These are phyloP conservation scores for Tetropium fuscum DNA, from an alignment of 2,888 invertebrate species.

Conservation along the genomic window DNA sequence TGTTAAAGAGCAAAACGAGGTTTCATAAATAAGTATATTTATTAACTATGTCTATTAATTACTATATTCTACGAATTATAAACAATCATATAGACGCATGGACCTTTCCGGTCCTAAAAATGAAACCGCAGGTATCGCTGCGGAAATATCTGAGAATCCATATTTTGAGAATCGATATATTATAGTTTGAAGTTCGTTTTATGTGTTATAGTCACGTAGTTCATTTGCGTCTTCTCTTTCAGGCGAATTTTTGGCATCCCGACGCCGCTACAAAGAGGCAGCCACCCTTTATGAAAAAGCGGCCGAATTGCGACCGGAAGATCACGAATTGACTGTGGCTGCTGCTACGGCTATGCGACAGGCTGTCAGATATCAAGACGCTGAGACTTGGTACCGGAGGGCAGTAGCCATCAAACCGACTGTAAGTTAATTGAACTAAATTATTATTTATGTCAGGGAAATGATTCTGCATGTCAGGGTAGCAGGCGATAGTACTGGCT, in stretches of 20 bases:
- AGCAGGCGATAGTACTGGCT: too few species aligned
- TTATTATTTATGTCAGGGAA: too few species aligned
- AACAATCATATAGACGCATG: too few species aligned
- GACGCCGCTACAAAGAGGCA: slow-evolving; percentile 84
- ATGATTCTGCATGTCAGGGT: too few species aligned
- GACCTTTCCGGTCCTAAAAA: too few species aligned
- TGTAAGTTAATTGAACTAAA: slow-evolving; percentile 58
- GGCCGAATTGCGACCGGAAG: slow-evolving; percentile 80
- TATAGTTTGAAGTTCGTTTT: background rate
- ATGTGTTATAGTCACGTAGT: background rate
- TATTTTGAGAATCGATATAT: background rate
- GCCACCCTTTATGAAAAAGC: slow-evolving; percentile 84
- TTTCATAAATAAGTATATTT: too few species aligned
- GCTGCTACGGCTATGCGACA: slow-evolving; percentile 90
- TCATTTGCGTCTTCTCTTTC: slow-evolving; percentile 47
- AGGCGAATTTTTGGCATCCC: slow-evolving; percentile 91
- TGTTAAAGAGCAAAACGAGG: too few species aligned
- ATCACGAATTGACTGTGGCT: slow-evolving; percentile 87
- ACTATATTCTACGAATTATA: too few species aligned
- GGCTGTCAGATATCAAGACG: slow-evolving; percentile 82
- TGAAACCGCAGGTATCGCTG: too few species aligned
- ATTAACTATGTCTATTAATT: too few species aligned
- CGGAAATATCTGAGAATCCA: too few species aligned
- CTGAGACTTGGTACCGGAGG: slow-evolving; percentile 89
- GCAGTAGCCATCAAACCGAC: slow-evolving; percentile 67